Evolutionary conservation across 2,113 vertebrate species (phyloP).

Genomic region (Cottus gobio): DNA sequence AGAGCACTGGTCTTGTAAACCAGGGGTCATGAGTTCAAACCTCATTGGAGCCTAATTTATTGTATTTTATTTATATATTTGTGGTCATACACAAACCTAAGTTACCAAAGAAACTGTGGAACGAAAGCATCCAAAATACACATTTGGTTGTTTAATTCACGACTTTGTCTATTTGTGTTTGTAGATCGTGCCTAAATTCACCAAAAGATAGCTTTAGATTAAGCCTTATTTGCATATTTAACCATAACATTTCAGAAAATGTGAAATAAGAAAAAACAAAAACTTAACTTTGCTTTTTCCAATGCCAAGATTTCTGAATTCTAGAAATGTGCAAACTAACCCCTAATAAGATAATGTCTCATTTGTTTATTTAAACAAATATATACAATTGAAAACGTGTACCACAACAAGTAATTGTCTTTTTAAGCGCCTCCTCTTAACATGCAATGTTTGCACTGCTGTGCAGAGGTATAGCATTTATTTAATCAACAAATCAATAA

Average conservation of each 20-base stretch:
- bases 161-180: background rate
- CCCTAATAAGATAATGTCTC: too few relatives aligned
- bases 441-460: background rate
- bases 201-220: background rate
- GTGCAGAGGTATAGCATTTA: background rate
- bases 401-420: too few relatives aligned
- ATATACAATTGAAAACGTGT: too few relatives aligned
- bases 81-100: too few relatives aligned
- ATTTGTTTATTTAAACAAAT: too few relatives aligned
- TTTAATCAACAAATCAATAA: constrained; percentile 2
- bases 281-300: too few relatives aligned
- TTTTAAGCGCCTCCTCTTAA: background rate
- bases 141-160: background rate
- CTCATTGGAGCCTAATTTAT: constrained; percentile 52
- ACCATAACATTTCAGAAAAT: background rate
- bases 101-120: too few relatives aligned
- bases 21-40: constrained; percentile 64
- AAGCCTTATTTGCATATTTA: background rate
- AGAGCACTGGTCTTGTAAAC: constrained; percentile 77
- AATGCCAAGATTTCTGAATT: too few relatives aligned
- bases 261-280: background rate
- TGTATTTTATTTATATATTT: too few relatives aligned
- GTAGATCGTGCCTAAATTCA: background rate
- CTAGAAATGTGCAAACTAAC: too few relatives aligned
- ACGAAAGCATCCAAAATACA: background rate